Conservation (phyloP, 1,140 invertebrate genomes). For the Penaeus chinensis region DNA sequence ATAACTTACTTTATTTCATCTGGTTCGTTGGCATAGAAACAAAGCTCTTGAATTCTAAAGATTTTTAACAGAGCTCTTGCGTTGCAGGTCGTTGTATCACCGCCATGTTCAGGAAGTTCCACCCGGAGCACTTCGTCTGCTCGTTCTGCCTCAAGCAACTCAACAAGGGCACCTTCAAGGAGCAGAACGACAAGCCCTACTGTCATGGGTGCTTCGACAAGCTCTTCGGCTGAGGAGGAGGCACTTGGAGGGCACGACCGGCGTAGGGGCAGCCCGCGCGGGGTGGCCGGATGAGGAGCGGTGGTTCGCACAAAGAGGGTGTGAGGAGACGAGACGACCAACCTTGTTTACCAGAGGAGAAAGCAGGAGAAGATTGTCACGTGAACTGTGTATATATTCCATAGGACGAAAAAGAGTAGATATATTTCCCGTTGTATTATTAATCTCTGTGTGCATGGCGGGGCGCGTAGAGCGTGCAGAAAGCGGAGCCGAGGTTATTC, state of each 20-base stretch:
- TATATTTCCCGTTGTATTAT: background rate
- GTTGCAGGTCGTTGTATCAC: conserved; percentile 91
- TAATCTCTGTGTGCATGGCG: background rate
- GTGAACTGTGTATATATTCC: conserved; percentile 19
- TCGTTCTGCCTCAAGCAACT: conserved; percentile 97
- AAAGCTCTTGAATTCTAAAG: background rate
- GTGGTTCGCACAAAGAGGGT: background rate
- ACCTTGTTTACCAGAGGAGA: background rate
- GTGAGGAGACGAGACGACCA: conserved; percentile 13
- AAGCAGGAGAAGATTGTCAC: conserved; percentile 3
- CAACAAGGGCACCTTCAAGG: conserved; percentile 98
- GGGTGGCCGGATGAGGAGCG: background rate
- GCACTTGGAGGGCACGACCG: background rate
- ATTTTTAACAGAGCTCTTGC: background rate
- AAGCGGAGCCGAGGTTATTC: background rate
- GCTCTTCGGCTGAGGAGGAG: conserved; percentile 80
- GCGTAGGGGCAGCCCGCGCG: background rate
- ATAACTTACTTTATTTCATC: too few relatives aligned
- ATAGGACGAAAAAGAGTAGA: conserved; percentile 10
- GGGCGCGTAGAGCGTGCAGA: background rate
- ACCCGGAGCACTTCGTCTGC: conserved; percentile 98
- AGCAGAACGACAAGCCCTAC: conserved; percentile 97
- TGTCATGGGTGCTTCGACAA: conserved; percentile 98
- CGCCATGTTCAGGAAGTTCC: conserved; percentile 98
- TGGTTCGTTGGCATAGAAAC: too few relatives aligned